Conservation (phyloP, 1,140 invertebrate species). For the Samia ricini region DNA sequence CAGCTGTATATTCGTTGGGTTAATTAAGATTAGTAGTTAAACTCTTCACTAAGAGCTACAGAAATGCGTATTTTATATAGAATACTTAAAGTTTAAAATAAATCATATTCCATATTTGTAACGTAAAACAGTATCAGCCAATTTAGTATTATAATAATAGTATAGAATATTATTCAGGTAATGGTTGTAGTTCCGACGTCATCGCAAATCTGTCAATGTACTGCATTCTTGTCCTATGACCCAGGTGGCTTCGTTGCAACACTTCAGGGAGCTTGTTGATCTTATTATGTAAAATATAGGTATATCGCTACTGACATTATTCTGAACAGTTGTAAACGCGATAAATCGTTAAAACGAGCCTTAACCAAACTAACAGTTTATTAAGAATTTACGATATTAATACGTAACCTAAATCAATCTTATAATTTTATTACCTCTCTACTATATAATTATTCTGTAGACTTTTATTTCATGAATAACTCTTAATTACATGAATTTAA, state of each 20-base stretch:
- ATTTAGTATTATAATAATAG: background rate
- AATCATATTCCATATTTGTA: background rate
- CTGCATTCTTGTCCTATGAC: conserved; percentile 51
- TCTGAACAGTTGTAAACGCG: background rate
- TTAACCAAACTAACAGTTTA: background rate
- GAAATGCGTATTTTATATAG: too few relatives aligned
- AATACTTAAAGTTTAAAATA: too few relatives aligned
- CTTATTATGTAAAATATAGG: background rate
- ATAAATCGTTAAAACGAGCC: background rate
- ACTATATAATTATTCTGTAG: too few relatives aligned
- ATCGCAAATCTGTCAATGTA: conserved; percentile 44
- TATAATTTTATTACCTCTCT: too few relatives aligned
- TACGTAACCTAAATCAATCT: too few relatives aligned
- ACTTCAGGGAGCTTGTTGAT: background rate
- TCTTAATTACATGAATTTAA: too few relatives aligned
- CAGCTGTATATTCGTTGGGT: too few relatives aligned
- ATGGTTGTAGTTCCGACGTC: conserved; percentile 23
- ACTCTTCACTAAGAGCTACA: too few relatives aligned
- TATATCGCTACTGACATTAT: too few relatives aligned
- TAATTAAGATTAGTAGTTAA: too few relatives aligned
- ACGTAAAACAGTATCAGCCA: background rate
- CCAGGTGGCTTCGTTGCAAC: conserved; percentile 17
- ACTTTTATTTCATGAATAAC: too few relatives aligned
- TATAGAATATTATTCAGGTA: background rate
- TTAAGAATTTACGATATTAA: too few relatives aligned